A percentile compares a stretch with the other conserved stretches of the same genome.
Evolutionary conservation across 2,113 vertebrate genomes (phyloP).

Genomic region (Morone chrysops): DNA sequence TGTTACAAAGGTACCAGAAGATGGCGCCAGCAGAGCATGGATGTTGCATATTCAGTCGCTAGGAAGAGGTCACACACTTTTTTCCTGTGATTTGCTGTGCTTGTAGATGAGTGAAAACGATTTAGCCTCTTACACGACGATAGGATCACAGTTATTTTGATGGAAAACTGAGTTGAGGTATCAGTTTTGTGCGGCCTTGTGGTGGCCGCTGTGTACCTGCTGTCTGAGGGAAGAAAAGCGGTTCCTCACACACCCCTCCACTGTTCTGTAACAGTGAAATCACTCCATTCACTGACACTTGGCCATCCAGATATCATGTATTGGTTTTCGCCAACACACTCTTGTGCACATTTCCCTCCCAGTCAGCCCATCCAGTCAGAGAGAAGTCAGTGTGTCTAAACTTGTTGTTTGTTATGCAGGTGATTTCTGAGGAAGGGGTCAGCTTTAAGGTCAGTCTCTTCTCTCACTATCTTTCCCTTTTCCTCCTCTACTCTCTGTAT

Average conservation of each 20-base stretch:
- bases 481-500: constrained; percentile 29
- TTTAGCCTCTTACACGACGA: not conserved
- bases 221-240: constrained; percentile 5
- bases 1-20: constrained; percentile 55
- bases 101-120: not conserved
- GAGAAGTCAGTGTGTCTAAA: constrained; percentile 80
- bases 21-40: constrained; percentile 47
- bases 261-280: constrained; percentile 42
- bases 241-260: not conserved
- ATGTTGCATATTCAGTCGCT: not conserved
- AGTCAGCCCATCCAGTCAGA: constrained; percentile 69
- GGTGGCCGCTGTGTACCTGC: not conserved
- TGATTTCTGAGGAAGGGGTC: constrained; percentile 90
- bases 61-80: not conserved
- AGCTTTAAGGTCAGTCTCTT: constrained; percentile 89
- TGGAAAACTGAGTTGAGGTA: not conserved
- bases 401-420: constrained; percentile 88
- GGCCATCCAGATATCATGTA: constrained; percentile 61
- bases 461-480: constrained; percentile 61
- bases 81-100: not conserved
- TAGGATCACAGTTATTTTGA: not conserved
- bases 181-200: not conserved
- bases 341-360: constrained; percentile 52
- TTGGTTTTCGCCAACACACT: constrained; percentile 56
- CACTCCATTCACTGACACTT: constrained; percentile 63